These are phyloP conservation scores for Gadus chalcogrammus DNA, from an alignment of 2,113 vertebrate genomes.

Conservation along the genomic window DNA sequence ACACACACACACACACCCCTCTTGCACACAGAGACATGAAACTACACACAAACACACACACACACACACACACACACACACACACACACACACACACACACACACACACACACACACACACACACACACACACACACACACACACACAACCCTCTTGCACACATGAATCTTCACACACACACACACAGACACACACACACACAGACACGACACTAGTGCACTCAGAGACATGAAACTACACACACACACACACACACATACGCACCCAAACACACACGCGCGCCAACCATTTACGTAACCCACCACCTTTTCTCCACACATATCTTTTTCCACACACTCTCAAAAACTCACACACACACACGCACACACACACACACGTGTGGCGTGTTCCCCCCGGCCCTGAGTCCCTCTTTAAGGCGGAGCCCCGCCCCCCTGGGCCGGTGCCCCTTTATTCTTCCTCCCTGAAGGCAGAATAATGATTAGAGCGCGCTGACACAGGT, in stretches of 20 bases:
- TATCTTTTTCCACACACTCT: background rate
- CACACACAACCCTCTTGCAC: background rate
- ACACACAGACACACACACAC: background rate
- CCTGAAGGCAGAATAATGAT: constrained; percentile 46
- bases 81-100: constrained; percentile 2
- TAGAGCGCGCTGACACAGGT: constrained; percentile 53
- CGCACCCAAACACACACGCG: background rate
- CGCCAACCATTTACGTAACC: background rate
- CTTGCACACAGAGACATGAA: background rate
- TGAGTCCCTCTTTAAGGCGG: constrained; percentile 25
- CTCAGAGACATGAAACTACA: background rate
- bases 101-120: constrained; percentile 6
- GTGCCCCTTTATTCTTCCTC: constrained; percentile 12
- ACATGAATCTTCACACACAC: too few relatives aligned
- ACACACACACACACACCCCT: background rate
- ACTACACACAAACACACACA: background rate
- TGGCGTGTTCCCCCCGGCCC: constrained; percentile 26
- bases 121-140: background rate
- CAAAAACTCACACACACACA: constrained; percentile 12
- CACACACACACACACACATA: background rate
- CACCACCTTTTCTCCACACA: background rate
- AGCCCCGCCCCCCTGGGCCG: constrained; percentile 10
- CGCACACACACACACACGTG: constrained; percentile 9
- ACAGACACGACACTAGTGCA: background rate
- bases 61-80: too few relatives aligned